Percentiles rank a stretch among this genome's conserved stretches.
These are phyloP conservation scores for Phrynocephalus versicolor DNA, from an alignment of 2,113 vertebrate species.

Conservation along the genomic window DNA sequence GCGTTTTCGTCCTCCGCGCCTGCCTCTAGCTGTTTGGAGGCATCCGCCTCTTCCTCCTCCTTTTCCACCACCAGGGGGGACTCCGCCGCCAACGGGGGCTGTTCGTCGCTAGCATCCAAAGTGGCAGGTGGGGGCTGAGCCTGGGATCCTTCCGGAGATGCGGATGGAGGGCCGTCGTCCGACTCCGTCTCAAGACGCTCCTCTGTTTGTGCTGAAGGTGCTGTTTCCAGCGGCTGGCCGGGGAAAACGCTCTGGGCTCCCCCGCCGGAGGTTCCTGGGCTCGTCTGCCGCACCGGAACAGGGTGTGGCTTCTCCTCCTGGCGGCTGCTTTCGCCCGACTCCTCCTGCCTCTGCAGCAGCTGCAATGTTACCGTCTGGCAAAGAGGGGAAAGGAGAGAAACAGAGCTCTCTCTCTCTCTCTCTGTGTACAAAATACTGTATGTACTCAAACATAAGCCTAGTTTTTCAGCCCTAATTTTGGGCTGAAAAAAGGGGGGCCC, in stretches of 20 bases:
- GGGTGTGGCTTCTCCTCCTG: slow-evolving; percentile 59
- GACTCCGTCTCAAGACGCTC: not conserved
- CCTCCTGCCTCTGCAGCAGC: slow-evolving; percentile 75
- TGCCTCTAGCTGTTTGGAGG: slow-evolving; percentile 39
- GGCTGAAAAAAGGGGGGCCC: too few species aligned
- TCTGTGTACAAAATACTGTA: too few species aligned
- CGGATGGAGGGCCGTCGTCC: not conserved
- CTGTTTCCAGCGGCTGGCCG: not conserved
- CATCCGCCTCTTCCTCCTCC: not conserved
- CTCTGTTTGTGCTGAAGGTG: rapidly evolving
- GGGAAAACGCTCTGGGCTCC: not conserved
- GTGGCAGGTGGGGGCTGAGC: not conserved
- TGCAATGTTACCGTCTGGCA: slow-evolving; percentile 89
- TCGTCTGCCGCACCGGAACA: slow-evolving; percentile 2
- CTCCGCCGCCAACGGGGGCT: not conserved
- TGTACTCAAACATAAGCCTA: too few species aligned
- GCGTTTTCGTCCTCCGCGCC: slow-evolving; percentile 4
- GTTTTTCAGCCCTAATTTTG: too few species aligned
- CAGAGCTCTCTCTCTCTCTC: not conserved
- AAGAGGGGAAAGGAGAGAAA: slow-evolving; percentile 7
- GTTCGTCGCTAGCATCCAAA: slow-evolving; percentile 16
- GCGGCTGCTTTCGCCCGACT: slow-evolving; percentile 37
- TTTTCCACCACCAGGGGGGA: not conserved
- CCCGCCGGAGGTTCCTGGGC: not conserved
- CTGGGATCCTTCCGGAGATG: slow-evolving; percentile 27